A percentile compares a stretch with the other conserved stretches of the same genome.
Conservation (phyloP, 2,888 invertebrate genomes). For the Helobdella robusta region DNA sequence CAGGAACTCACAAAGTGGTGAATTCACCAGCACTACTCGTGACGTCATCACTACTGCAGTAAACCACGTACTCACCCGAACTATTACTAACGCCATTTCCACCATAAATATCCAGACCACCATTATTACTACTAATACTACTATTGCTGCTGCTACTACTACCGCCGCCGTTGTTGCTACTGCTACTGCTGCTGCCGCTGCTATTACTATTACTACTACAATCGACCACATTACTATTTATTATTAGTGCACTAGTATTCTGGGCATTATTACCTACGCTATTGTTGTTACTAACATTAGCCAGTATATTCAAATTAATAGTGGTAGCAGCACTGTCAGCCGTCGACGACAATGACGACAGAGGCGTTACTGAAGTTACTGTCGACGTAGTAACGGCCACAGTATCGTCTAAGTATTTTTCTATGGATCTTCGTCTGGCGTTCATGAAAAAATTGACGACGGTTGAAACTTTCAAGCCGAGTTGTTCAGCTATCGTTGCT, state of each 20-base stretch:
- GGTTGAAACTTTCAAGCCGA: constrained; percentile 91
- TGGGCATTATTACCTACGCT: too few relatives aligned
- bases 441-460: constrained; percentile 99
- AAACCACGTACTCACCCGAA: too few relatives aligned
- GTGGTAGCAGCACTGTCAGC: too few relatives aligned
- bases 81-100: constrained; percentile 1
- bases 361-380: background rate
- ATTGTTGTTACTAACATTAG: too few relatives aligned
- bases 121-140: too few relatives aligned
- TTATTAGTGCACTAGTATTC: too few relatives aligned
- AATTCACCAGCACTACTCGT: constrained; percentile 2
- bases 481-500: constrained; percentile 91
- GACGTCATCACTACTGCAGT: constrained; percentile 11
- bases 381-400: constrained; percentile 16
- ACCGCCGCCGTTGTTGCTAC: background rate
- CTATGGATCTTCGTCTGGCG: constrained; percentile 74
- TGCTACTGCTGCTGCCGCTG: too few relatives aligned
- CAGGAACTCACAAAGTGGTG: background rate
- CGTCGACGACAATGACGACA: too few relatives aligned
- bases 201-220: too few relatives aligned
- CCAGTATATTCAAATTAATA: too few relatives aligned
- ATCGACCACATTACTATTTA: too few relatives aligned
- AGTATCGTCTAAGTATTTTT: constrained; percentile 83
- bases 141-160: background rate
- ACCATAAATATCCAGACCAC: background rate